These are phyloP conservation scores for Nomada hirtipes DNA, from an alignment of 2,888 invertebrate genomes.

Conservation along the genomic window DNA sequence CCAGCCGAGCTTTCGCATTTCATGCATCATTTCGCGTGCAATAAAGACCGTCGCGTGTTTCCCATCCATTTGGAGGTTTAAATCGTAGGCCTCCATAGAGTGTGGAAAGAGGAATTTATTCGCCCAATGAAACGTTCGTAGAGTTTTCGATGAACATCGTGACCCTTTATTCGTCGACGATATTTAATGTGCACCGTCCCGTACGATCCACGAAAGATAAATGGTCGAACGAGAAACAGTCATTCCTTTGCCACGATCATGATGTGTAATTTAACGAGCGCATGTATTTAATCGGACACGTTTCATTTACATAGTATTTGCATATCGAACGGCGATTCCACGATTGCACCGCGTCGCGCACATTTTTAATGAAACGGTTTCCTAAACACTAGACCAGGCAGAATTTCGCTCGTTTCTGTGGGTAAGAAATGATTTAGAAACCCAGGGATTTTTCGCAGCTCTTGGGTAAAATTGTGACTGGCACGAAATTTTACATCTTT, in stretches of 20 bases:
- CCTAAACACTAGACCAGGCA: not conserved
- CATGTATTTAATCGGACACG: not conserved
- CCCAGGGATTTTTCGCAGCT: too few species aligned
- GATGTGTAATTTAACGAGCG: not conserved
- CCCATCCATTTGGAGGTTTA: constrained; percentile 1
- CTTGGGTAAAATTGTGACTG: too few species aligned
- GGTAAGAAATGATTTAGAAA: too few species aligned
- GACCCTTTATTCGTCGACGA: too few species aligned
- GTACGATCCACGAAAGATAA: too few species aligned
- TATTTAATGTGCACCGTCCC: too few species aligned
- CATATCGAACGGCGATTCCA: not conserved
- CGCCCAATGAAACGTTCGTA: too few species aligned
- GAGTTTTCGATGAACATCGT: too few species aligned
- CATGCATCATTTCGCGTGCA: not conserved
- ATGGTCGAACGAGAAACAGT: too few species aligned
- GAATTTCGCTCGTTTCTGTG: too few species aligned
- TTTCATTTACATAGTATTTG: constrained; percentile 16
- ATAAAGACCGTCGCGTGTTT: constrained; percentile 12
- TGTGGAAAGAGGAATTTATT: not conserved
- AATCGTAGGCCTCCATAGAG: not conserved
- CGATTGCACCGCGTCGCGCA: not conserved
- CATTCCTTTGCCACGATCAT: not conserved
- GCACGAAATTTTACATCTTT: too few species aligned
- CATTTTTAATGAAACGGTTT: not conserved
- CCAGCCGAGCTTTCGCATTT: not conserved